These are phyloP conservation scores for Pristiophorus japonicus DNA, from an alignment of 2,113 vertebrate genomes.

Conservation along the genomic window DNA sequence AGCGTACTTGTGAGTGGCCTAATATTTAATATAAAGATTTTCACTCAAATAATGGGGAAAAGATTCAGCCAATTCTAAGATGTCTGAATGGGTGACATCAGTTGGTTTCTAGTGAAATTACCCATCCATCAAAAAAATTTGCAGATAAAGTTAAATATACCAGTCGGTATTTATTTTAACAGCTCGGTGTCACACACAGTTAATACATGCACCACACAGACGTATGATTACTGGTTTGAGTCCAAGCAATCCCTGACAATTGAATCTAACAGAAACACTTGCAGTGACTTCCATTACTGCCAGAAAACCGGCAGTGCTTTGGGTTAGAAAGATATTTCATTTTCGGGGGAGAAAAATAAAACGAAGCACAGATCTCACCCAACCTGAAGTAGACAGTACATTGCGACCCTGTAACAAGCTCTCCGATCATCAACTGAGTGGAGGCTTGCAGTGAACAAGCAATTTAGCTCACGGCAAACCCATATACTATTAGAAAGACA, in stretches of 20 bases:
- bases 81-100: not conserved
- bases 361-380: not conserved
- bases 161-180: not conserved
- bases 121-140: not conserved
- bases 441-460: not conserved
- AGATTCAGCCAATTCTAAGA: not conserved
- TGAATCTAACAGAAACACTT: not conserved
- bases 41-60: not conserved
- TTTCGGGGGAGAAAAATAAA: not conserved
- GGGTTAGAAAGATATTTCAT: not conserved
- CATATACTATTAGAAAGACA: not conserved
- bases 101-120: not conserved
- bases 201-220: not conserved
- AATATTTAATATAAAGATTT: conserved; percentile 18
- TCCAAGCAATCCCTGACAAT: conserved; percentile 10
- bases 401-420: not conserved
- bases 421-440: not conserved
- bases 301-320: not conserved
- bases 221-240: not conserved
- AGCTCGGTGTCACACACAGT: not conserved
- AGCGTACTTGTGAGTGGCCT: not conserved
- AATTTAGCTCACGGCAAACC: not conserved
- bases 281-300: not conserved
- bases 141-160: not conserved
- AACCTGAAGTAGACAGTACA: not conserved